Conservation (phyloP, 2,888 invertebrate species). For the Drosophila picticornis region DNA sequence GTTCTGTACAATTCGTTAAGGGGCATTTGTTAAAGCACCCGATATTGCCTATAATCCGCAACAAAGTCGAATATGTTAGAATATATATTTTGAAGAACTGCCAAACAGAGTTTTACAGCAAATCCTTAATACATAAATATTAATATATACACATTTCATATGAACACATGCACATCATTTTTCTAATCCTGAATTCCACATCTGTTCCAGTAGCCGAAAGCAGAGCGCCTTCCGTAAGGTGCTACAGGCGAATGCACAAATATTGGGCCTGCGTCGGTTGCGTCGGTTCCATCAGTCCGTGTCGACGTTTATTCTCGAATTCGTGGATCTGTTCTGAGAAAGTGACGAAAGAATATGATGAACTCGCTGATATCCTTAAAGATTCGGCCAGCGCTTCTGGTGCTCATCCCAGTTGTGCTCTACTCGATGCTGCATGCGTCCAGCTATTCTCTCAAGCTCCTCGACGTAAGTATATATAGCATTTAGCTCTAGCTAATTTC, state of each 20-base stretch:
- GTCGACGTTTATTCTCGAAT: slow-evolving; percentile 93
- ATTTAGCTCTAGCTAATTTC: background rate
- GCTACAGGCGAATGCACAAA: slow-evolving; percentile 96
- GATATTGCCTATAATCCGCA: background rate
- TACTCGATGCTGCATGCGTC: slow-evolving; percentile 98
- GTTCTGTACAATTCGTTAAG: background rate
- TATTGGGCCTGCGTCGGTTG: slow-evolving; percentile 92
- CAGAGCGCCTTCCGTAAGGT: slow-evolving; percentile 95
- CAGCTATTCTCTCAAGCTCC: slow-evolving; percentile 94
- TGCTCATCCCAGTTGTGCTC: slow-evolving; percentile 94
- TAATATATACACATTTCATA: background rate
- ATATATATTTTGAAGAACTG: background rate
- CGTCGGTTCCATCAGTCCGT: slow-evolving; percentile 93
- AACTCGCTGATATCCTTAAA: slow-evolving; percentile 98
- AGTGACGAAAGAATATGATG: slow-evolving; percentile 89
- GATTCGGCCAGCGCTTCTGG: slow-evolving; percentile 94
- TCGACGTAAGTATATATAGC: slow-evolving; percentile 91
- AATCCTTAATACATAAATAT: background rate
- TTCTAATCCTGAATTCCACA: background rate
- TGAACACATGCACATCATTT: background rate
- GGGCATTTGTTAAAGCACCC: background rate
- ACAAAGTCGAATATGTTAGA: background rate
- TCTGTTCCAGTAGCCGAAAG: slow-evolving; percentile 87
- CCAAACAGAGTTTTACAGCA: background rate
- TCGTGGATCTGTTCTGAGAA: slow-evolving; percentile 87